Evolutionary conservation across 2,113 vertebrate species (phyloP).

Genomic region (Nesoenas mayeri): DNA sequence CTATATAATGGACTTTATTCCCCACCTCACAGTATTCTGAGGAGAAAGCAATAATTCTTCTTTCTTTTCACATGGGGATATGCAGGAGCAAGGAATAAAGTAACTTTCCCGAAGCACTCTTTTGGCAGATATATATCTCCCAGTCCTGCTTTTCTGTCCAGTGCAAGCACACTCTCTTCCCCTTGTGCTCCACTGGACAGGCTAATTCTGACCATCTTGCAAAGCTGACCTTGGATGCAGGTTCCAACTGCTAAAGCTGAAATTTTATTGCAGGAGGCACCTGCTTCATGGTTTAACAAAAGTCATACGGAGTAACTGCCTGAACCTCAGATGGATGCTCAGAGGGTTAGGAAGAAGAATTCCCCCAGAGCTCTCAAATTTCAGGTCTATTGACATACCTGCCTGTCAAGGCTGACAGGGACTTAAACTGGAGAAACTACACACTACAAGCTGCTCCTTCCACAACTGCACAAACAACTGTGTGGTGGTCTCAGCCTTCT

Average conservation of each 20-base stretch:
- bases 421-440: background rate
- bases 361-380: background rate
- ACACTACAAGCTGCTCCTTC: background rate
- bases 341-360: background rate
- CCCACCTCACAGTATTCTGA: background rate
- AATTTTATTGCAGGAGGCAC: background rate
- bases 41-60: background rate
- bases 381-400: background rate
- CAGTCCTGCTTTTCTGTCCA: background rate
- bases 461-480: background rate
- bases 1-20: background rate
- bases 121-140: background rate
- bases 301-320: background rate
- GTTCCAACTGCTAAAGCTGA: background rate
- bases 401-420: background rate
- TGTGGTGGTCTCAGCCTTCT: background rate
- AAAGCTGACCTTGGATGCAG: background rate
- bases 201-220: background rate
- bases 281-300: background rate
- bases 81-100: background rate
- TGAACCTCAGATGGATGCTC: background rate
- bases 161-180: background rate
- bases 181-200: background rate
- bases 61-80: background rate
- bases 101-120: background rate